Evolutionary conservation across 2,888 invertebrate genomes (phyloP).

Genomic region (Halocaridina rubra): DNA sequence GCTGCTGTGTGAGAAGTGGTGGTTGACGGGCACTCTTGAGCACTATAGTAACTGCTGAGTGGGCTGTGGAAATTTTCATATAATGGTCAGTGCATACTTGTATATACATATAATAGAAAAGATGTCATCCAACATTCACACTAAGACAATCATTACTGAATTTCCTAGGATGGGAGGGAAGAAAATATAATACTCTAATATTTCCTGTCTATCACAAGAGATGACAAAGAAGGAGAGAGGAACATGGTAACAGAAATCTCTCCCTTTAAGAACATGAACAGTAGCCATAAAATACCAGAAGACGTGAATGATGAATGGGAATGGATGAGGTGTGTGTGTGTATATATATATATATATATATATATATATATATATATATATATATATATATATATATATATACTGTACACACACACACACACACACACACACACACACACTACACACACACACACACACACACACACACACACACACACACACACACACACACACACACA

Average conservation of each 20-base stretch:
- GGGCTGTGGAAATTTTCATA: slow-evolving; percentile 33
- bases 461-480: background rate
- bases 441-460: background rate
- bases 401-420: background rate
- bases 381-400: slow-evolving; percentile 40
- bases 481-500: background rate
- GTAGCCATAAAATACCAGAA: too few relatives aligned
- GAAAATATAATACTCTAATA: too few relatives aligned
- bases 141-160: too few relatives aligned
- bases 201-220: too few relatives aligned
- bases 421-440: background rate
- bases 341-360: slow-evolving; percentile 31
- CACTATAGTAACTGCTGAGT: slow-evolving; percentile 39
- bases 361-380: slow-evolving; percentile 24
- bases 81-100: background rate
- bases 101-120: background rate
- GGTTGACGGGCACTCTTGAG: background rate
- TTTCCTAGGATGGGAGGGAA: too few relatives aligned
- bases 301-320: too few relatives aligned
- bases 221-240: too few relatives aligned
- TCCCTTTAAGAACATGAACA: too few relatives aligned
- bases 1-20: too few relatives aligned
- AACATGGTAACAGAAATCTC: too few relatives aligned
- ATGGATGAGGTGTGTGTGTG: too few relatives aligned
- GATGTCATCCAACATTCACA: background rate